phyloP scores from a whole-genome alignment of 2,888 invertebrate genomes.

The Agrochola macilenta region DNA sequence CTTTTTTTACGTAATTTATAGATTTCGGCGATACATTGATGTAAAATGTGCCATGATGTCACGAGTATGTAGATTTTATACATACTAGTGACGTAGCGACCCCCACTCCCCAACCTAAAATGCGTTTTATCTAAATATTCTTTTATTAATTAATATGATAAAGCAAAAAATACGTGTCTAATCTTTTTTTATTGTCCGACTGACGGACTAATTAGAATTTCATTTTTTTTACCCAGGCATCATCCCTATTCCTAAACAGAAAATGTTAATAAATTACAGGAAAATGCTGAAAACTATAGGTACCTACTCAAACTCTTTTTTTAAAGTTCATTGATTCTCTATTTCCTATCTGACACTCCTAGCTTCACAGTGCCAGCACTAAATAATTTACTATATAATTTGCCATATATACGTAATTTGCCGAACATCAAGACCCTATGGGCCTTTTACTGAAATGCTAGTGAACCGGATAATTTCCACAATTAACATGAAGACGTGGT shows the following conservation, averaged over 20 bases:
- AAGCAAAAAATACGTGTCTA: no score
- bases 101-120: no score
- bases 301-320: neutral
- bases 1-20: no score
- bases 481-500: slow-evolving; percentile 81
- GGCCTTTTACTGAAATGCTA: slow-evolving; percentile 76
- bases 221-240: no score
- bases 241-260: neutral
- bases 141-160: no score
- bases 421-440: neutral
- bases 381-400: slow-evolving; percentile 27
- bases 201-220: no score
- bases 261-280: neutral
- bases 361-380: neutral
- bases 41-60: no score
- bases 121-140: no score
- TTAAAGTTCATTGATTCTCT: neutral
- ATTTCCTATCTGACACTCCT: neutral
- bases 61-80: no score
- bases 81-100: no score
- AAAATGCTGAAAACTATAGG: neutral
- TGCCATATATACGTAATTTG: neutral
- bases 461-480: slow-evolving; percentile 79
- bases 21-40: no score
- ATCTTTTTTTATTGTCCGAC: no score